A percentile compares a stretch with the other conserved stretches of the same genome.
These are phyloP conservation scores for Suillia variegata DNA, from an alignment of 2,888 invertebrate genomes.

Conservation along the genomic window DNA sequence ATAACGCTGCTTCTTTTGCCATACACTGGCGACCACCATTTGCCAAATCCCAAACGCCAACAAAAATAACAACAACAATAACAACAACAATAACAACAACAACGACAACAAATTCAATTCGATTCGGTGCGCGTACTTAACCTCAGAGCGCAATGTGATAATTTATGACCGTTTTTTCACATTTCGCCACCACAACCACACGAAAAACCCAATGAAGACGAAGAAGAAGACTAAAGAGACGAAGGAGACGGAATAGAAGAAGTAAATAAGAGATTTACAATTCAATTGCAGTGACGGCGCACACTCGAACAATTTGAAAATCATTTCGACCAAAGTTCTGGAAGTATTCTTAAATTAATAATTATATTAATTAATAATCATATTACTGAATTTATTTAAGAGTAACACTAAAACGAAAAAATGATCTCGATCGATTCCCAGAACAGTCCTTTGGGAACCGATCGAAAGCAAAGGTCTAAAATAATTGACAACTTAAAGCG, in stretches of 20 bases:
- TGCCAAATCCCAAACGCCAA: too few relatives aligned
- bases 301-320: not conserved
- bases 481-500: too few relatives aligned
- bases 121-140: constrained; percentile 10
- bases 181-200: not conserved
- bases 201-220: not conserved
- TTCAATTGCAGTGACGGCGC: constrained; percentile 9
- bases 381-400: too few relatives aligned
- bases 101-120: constrained; percentile 6
- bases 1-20: too few relatives aligned
- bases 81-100: too few relatives aligned
- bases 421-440: too few relatives aligned
- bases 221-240: not conserved
- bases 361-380: too few relatives aligned
- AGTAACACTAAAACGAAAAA: too few relatives aligned
- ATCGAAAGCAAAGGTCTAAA: too few relatives aligned
- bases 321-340: constrained; percentile 8
- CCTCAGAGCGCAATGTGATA: constrained; percentile 17
- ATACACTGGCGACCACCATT: too few relatives aligned
- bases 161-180: constrained; percentile 10
- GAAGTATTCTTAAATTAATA: not conserved
- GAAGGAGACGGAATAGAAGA: not conserved
- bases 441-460: too few relatives aligned
- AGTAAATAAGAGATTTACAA: constrained; percentile 1
- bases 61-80: too few relatives aligned